Base-by-base conservation (phyloP, 2,113 vertebrate species). In the Eurypyga helias region DNA sequence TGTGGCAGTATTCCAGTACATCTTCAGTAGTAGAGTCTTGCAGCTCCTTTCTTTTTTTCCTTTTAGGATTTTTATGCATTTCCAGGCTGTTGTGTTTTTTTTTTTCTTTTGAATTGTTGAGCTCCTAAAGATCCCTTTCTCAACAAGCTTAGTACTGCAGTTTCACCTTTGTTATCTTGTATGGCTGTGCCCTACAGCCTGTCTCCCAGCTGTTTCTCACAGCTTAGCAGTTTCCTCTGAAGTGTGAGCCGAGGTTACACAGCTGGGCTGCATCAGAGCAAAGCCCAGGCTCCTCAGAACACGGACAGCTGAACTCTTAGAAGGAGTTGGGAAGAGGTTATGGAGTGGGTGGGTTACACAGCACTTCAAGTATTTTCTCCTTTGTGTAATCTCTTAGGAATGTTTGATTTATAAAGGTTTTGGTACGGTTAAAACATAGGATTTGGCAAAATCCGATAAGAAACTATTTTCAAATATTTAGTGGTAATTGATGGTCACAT, bases 201-300 rank as follows among this genome's bases (percentile, higher is more conserved):
- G 81, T 95, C 29, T 76, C 52, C 34, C 77, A 84, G 69, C 69
- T 96, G 85, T 67, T 76, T 79, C 61, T 94, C 77, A 9, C 33
- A 89, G 81, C 52, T 52, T 87, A 89, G 83, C 65, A 82, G 48
- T 54, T 93, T 85, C 29, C 73, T 93, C 89, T 96, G 93, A 89
- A 93, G 77, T 61, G 34, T 41, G 48, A 96, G 96, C 87, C 93
- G 95, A 78, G 77, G 89, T 96, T 91, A 72, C 65, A 34, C 96
- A 96, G 94, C 96, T 97, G 96, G 87, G 78, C 66, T 97, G 41
- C 45, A 89, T 95, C 94, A 94, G 65, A 76, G 87, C 91, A 93
- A 34, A 95, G 86, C 80, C 46, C 41, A 65, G 75, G 34, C 72
- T 86, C 92, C 85, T 65, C 66, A 72, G 65, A 81, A 57, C 9